Base-by-base conservation (phyloP, 2,888 invertebrate genomes). In the Formica aserva region DNA sequence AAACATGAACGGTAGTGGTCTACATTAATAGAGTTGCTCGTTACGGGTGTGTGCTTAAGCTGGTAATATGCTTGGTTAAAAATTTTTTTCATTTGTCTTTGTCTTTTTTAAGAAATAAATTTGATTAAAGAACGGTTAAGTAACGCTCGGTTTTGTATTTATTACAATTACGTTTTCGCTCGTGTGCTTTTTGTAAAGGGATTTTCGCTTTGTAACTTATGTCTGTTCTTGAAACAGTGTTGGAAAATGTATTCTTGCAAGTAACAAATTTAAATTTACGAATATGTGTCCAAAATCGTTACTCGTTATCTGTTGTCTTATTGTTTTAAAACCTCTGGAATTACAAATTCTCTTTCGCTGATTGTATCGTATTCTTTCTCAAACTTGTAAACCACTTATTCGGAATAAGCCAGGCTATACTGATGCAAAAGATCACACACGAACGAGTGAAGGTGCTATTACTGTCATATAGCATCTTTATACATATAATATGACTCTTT, bases 1-100 rank as follows among this genome's bases (percentile, higher is more conserved):
- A 87, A 90, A 91, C 88, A 91, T 88, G 86, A 89, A 92, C 86
- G 87, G 88, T 92, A 90, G 92, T 91, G 90, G 89, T 92, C 87
- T 88, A 89, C 88, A 88, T 86, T 91, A 89, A 89, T 92, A 91
- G 89, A 91, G 83, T 89, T 90, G 81, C 90, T 88, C 88, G 87
- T 88, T 89, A 90, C 88, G 92, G 88, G 89, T 92, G 87, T 91
- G 91, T 91, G 89, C 90, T 92, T 92, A 87, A 88, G 69, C 84
- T 88, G 87, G 84, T 91, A 88, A 88, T 87, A 86, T 82, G 87
- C 76, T 35, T 69, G 77, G 78, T 74, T 84, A 82, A 71, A 90
- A 92, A 88, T 91, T 60, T 35, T 35, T 69, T 69, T 57, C 32
- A 78, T 69, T 67, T 75, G 32, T 75, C 52, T 66, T 29, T 77